Evolutionary conservation across 2,113 vertebrate species (phyloP).

Genomic region (Lampris megalopsis): DNA sequence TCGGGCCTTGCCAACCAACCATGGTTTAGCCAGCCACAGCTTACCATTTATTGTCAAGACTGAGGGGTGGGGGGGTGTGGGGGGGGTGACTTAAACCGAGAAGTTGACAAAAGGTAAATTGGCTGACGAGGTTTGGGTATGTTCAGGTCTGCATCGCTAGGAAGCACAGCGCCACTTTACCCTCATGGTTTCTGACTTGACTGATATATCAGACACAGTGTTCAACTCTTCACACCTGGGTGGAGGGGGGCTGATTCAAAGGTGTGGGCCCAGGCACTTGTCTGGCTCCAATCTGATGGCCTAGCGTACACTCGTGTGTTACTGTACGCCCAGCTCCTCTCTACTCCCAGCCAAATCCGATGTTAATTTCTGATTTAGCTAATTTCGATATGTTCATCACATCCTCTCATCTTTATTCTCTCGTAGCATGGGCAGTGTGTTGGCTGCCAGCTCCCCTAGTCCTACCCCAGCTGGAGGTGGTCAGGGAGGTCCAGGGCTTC

Average conservation of each 20-base stretch:
- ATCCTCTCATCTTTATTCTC: slow-evolving; percentile 33
- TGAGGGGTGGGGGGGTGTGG: background rate
- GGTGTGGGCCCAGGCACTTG: no score
- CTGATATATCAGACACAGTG: no score
- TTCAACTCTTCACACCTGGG: no score
- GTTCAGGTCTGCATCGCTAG: no score
- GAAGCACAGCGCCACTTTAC: no score
- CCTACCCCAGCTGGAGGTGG: slow-evolving; percentile 69
- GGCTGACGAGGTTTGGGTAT: background rate
- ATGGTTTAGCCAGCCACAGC: background rate
- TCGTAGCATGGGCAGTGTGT: slow-evolving; percentile 86
- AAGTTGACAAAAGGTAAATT: background rate
- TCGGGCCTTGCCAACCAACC: slow-evolving; percentile 51
- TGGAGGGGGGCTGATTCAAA: no score
- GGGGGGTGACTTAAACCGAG: background rate
- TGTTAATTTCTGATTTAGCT: no score
- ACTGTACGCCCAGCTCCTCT: no score
- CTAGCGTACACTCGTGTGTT: no score
- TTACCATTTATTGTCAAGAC: slow-evolving; percentile 1
- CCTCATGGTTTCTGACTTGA: no score
- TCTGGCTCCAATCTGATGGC: no score
- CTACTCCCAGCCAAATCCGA: no score
- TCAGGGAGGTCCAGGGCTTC: slow-evolving; percentile 73
- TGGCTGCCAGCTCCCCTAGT: slow-evolving; percentile 83
- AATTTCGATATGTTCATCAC: background rate